These are phyloP conservation scores for Limnodromus scolopaceus DNA, from an alignment of 2,797 vertebrate genomes.

Conservation along the genomic window DNA sequence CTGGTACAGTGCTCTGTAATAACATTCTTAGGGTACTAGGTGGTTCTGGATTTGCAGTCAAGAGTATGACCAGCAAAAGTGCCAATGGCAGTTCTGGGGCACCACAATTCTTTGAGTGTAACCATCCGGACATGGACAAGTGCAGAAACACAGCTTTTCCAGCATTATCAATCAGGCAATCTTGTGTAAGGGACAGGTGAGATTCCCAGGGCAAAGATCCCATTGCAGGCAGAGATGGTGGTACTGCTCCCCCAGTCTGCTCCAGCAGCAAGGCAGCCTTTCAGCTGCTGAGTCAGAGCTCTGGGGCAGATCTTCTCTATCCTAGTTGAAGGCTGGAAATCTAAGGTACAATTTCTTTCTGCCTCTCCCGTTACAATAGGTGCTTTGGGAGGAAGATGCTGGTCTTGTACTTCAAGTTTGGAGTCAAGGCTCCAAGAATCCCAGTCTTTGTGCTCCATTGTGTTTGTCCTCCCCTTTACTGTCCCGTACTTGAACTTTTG, in stretches of 20 bases:
- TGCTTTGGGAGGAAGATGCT: not conserved
- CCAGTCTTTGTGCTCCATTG: not conserved
- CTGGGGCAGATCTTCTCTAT: not conserved
- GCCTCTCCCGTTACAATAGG: not conserved
- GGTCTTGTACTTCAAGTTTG: not conserved
- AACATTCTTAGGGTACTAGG: not conserved
- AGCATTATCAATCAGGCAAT: not conserved
- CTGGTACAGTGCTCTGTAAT: not conserved
- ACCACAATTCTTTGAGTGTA: not conserved
- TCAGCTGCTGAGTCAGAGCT: not conserved
- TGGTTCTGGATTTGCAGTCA: not conserved
- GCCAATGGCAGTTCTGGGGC: not conserved
- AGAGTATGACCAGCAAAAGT: not conserved
- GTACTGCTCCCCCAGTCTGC: not conserved
- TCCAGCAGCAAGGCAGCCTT: not conserved
- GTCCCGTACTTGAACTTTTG: not conserved
- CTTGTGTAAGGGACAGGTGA: not conserved
- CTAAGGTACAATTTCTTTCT: not conserved
- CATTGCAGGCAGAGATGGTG: accelerated
- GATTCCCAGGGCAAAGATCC: not conserved
- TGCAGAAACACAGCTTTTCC: not conserved
- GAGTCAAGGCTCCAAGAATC: not conserved
- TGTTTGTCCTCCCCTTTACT: not conserved
- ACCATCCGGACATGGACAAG: not conserved
- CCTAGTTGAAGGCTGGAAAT: not conserved